Evolutionary conservation across 2,113 vertebrate genomes (phyloP).

Genomic region (Oophaga pumilio): DNA sequence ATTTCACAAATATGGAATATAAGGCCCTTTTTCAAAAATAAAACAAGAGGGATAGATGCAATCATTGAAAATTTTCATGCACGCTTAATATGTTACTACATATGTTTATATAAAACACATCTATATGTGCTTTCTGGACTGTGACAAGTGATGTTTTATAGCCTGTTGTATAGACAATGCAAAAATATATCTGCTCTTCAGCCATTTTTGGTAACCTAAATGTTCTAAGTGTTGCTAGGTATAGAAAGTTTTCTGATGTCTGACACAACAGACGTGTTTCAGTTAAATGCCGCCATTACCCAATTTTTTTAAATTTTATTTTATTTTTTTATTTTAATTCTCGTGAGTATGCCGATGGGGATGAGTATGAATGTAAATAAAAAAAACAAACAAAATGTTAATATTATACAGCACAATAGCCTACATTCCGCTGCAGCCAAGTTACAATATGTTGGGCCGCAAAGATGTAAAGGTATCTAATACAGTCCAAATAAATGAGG

Average conservation of each 20-base stretch:
- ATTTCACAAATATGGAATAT: conserved; percentile 85
- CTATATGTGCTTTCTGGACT: conserved; percentile 99
- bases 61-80: conserved; percentile 92
- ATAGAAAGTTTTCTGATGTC: conserved; percentile 94
- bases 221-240: conserved; percentile 99
- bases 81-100: conserved; percentile 98
- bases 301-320: conserved; percentile 69
- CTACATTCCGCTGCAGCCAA: conserved; percentile 54
- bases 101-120: conserved; percentile 99
- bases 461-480: conserved; percentile 32
- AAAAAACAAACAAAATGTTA: conserved; percentile 63
- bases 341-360: conserved; percentile 75
- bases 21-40: conserved; percentile 81
- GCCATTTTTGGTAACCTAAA: conserved; percentile 95
- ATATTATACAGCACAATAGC: conserved; percentile 56
- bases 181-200: conserved; percentile 98
- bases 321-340: conserved; percentile 69
- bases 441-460: conserved; percentile 44
- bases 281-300: conserved; percentile 80
- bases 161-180: conserved; percentile 99
- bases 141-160: conserved; percentile 99
- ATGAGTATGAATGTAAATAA: conserved; percentile 86
- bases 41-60: conserved; percentile 78
- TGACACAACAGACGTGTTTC: conserved; percentile 80
- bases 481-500: conserved; percentile 40